Percentiles rank a stretch among this genome's conserved stretches.
Conservation (phyloP, 2,888 invertebrate genomes). For the Diogma glabrata region DNA sequence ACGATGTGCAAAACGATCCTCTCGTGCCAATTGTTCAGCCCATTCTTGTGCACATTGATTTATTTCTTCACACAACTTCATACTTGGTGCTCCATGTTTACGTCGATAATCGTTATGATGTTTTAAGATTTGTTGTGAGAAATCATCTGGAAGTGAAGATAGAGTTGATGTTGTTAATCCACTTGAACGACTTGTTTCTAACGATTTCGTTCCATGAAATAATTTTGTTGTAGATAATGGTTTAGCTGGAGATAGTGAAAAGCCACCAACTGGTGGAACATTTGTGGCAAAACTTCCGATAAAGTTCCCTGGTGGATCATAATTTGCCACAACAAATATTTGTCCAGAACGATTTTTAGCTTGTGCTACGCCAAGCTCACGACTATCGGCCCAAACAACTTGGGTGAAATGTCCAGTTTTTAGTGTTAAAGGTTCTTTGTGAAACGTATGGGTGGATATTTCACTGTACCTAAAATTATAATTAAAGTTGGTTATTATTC, state of each 20-base stretch:
- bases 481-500: no score
- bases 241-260: slow-evolving; percentile 19
- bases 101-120: slow-evolving; percentile 50
- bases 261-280: slow-evolving; percentile 48
- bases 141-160: slow-evolving; percentile 26
- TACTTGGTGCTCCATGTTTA: slow-evolving; percentile 43
- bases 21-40: slow-evolving; percentile 55
- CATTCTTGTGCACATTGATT: slow-evolving; percentile 54
- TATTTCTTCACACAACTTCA: slow-evolving; percentile 50
- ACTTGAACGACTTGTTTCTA: neutral
- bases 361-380: slow-evolving; percentile 63
- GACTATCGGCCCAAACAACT: slow-evolving; percentile 64
- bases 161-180: neutral
- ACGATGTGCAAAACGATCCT: slow-evolving; percentile 52
- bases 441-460: slow-evolving; percentile 48
- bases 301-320: slow-evolving; percentile 79
- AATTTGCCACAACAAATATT: slow-evolving; percentile 77
- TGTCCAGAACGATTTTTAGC: slow-evolving; percentile 55
- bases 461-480: slow-evolving; percentile 42
- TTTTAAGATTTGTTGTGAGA: slow-evolving; percentile 40
- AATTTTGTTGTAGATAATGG: neutral
- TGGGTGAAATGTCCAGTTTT: slow-evolving; percentile 72
- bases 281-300: slow-evolving; percentile 63
- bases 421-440: slow-evolving; percentile 49
- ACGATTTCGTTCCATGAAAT: neutral